Percentiles rank a stretch among this genome's conserved stretches.
Evolutionary conservation across 2,797 vertebrate species (phyloP).

Genomic region (Loriculus beryllinus): DNA sequence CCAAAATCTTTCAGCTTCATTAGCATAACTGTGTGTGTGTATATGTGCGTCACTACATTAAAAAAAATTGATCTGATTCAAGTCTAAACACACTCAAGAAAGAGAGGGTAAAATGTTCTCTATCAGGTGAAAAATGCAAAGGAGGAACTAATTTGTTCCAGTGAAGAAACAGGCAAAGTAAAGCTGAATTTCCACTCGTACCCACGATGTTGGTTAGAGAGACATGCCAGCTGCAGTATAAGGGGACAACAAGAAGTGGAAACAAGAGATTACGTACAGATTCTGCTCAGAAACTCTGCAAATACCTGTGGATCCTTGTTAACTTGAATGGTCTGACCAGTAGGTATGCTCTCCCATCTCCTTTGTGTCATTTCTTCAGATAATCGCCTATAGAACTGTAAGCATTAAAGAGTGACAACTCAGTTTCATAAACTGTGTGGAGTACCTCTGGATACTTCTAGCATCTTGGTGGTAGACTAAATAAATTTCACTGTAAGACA

Average conservation of each 20-base stretch:
- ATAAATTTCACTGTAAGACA: not conserved
- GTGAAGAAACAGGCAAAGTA: not conserved
- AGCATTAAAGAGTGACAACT: not conserved
- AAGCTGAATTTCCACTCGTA: not conserved
- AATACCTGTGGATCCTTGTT: slow-evolving; percentile 80
- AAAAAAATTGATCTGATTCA: not conserved
- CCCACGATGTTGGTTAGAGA: not conserved
- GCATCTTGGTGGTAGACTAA: not conserved
- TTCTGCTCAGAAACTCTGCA: not conserved
- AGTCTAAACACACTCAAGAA: not conserved
- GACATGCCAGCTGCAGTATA: not conserved
- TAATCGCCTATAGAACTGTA: slow-evolving; percentile 91
- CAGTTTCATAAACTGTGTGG: not conserved
- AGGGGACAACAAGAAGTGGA: not conserved
- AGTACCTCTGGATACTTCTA: not conserved
- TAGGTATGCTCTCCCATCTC: slow-evolving; percentile 89
- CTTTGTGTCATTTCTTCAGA: slow-evolving; percentile 93
- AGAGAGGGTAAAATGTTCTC: not conserved
- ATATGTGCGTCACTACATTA: not conserved
- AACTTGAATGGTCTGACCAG: slow-evolving; percentile 82
- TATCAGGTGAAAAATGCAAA: not conserved
- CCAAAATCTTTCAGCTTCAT: not conserved
- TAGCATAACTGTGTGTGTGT: not conserved
- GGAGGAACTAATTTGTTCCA: not conserved
- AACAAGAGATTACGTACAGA: not conserved